Percentiles rank a stretch among this genome's conserved stretches.
Evolutionary conservation across 2,113 vertebrate species (phyloP).

Genomic region (Otolemur garnettii): DNA sequence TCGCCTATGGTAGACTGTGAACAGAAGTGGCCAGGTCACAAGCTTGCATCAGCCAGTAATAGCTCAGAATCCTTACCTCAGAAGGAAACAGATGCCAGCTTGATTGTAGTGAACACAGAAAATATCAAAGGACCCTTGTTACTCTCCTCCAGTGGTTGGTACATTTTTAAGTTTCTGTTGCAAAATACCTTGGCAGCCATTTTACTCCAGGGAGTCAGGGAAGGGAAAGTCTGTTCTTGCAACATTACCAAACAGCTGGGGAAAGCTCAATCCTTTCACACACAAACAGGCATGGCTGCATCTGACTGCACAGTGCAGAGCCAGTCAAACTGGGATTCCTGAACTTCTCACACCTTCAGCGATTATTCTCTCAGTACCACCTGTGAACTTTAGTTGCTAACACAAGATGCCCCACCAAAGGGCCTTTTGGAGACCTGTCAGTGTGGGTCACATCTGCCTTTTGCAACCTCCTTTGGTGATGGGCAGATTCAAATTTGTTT

Average conservation of each 20-base stretch:
- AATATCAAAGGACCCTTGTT: constrained; percentile 69
- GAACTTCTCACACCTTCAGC: not conserved
- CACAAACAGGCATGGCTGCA: constrained; percentile 19
- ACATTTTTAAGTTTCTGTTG: constrained; percentile 66
- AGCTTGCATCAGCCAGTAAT: not conserved
- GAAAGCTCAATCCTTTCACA: constrained; percentile 46
- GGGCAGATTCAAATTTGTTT: constrained; percentile 38
- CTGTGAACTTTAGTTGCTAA: not conserved
- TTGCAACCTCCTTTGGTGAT: not conserved
- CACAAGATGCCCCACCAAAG: not conserved
- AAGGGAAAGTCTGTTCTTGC: constrained; percentile 63
- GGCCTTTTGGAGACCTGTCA: not conserved
- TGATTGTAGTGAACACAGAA: constrained; percentile 40
- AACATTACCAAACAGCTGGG: constrained; percentile 49
- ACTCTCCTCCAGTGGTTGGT: constrained; percentile 8
- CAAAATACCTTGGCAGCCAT: constrained; percentile 75
- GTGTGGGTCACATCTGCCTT: not conserved
- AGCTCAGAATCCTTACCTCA: constrained; percentile 35
- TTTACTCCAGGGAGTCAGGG: constrained; percentile 61
- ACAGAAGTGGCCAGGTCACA: constrained; percentile 19
- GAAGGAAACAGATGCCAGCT: constrained; percentile 46
- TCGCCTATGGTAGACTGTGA: not conserved
- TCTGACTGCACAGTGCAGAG: not conserved
- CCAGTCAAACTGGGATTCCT: not conserved
- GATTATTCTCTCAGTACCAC: not conserved